phyloP scores from a whole-genome alignment of 2,797 vertebrate genomes.

The Epinephelus malabaricus region DNA sequence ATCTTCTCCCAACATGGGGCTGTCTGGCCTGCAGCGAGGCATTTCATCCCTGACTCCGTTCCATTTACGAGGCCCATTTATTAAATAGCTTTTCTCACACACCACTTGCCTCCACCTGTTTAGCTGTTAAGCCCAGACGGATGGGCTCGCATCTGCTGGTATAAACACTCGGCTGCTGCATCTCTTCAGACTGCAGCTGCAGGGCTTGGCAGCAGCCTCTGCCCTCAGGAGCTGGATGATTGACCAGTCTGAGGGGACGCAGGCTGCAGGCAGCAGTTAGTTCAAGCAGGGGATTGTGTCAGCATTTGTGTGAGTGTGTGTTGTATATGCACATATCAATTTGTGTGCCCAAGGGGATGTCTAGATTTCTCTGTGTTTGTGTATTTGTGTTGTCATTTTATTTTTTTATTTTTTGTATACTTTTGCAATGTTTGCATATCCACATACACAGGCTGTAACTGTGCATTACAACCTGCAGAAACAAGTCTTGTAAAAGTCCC shows the following conservation, averaged over 20 bases:
- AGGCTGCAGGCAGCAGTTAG: conserved; percentile 18
- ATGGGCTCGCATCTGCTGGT: conserved; percentile 62
- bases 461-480: neutral
- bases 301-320: conserved; percentile 8
- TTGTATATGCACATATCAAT: conserved; percentile 23
- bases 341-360: neutral
- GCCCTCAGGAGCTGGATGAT: conserved; percentile 26
- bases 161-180: conserved; percentile 47
- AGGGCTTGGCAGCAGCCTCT: conserved; percentile 20
- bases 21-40: conserved; percentile 65
- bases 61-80: conserved; percentile 80
- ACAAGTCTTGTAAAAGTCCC: neutral
- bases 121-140: conserved; percentile 61
- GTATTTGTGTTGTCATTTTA: neutral
- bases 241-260: conserved; percentile 38
- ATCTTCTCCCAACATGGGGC: conserved; percentile 63
- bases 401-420: too few relatives aligned
- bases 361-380: neutral
- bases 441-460: neutral
- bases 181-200: conserved; percentile 51
- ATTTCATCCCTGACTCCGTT: conserved; percentile 73
- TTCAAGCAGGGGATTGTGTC: conserved; percentile 18
- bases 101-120: conserved; percentile 83
- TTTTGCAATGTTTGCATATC: neutral
- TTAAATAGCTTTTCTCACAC: conserved; percentile 81